Evolutionary conservation across 2,888 invertebrate species (phyloP).

Genomic region (Oeneis ivallda): DNA sequence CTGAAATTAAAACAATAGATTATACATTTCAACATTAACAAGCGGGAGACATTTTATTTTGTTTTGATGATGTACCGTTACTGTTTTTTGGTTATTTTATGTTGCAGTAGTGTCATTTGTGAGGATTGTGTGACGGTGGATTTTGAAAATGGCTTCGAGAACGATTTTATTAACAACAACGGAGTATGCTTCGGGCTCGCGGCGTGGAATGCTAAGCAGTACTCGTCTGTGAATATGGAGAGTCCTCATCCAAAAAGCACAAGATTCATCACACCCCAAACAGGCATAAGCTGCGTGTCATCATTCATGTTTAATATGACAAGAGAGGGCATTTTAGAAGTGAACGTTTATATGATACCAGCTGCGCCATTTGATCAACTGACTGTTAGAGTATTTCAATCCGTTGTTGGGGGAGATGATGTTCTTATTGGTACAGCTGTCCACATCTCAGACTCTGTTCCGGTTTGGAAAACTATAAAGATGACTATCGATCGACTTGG

Average conservation of each 20-base stretch:
- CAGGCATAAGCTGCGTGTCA: slow-evolving; percentile 48
- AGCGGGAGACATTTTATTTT: background rate
- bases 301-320: slow-evolving; percentile 50
- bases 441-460: slow-evolving; percentile 34
- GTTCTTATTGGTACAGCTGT: slow-evolving; percentile 35
- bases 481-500: slow-evolving; percentile 39
- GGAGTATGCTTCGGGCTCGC: slow-evolving; percentile 45
- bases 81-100: slow-evolving; percentile 27
- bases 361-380: slow-evolving; percentile 41
- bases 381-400: slow-evolving; percentile 44
- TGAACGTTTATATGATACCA: slow-evolving; percentile 48
- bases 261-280: slow-evolving; percentile 47
- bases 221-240: slow-evolving; percentile 44
- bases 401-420: slow-evolving; percentile 32
- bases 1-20: slow-evolving; percentile 35
- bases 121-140: slow-evolving; percentile 50
- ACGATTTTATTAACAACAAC: slow-evolving; percentile 40
- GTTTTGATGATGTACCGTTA: slow-evolving; percentile 17
- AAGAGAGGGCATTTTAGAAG: slow-evolving; percentile 49
- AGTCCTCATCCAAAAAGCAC: slow-evolving; percentile 44
- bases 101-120: slow-evolving; percentile 26
- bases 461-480: slow-evolving; percentile 46
- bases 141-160: slow-evolving; percentile 49
- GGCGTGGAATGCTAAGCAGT: slow-evolving; percentile 49
- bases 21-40: no score